Evolutionary conservation across 2,113 vertebrate genomes (phyloP).

Genomic region (Dasyurus viverrinus): DNA sequence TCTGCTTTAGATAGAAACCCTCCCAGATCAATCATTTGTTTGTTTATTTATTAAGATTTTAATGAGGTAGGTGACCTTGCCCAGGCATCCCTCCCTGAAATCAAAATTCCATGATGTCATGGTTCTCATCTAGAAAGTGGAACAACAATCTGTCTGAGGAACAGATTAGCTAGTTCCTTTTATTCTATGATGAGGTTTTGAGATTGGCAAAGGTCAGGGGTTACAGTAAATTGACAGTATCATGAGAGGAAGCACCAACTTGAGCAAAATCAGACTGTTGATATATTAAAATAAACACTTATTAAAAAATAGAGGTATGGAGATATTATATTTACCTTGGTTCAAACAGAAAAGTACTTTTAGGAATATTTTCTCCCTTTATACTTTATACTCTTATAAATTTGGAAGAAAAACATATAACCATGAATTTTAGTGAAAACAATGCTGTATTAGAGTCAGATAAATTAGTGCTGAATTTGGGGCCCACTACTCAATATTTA

Average conservation of each 20-base stretch:
- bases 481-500: neutral
- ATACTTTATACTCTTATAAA: neutral
- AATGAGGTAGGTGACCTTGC: too few relatives aligned
- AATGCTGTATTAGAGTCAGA: neutral
- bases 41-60: too few relatives aligned
- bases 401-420: neutral
- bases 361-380: neutral
- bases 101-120: too few relatives aligned
- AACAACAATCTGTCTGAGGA: neutral
- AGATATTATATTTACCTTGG: neutral
- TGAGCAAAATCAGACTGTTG: neutral
- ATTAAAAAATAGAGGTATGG: neutral
- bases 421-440: neutral
- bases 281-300: neutral
- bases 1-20: too few relatives aligned
- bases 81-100: too few relatives aligned
- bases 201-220: neutral
- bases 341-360: neutral
- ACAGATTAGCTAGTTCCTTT: neutral
- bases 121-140: too few relatives aligned
- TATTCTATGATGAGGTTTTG: neutral
- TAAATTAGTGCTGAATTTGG: neutral
- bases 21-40: too few relatives aligned
- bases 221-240: neutral
- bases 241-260: neutral